phyloP scores from a whole-genome alignment of 2,797 vertebrate genomes.

The Lepidocolaptes lacrymiger region DNA sequence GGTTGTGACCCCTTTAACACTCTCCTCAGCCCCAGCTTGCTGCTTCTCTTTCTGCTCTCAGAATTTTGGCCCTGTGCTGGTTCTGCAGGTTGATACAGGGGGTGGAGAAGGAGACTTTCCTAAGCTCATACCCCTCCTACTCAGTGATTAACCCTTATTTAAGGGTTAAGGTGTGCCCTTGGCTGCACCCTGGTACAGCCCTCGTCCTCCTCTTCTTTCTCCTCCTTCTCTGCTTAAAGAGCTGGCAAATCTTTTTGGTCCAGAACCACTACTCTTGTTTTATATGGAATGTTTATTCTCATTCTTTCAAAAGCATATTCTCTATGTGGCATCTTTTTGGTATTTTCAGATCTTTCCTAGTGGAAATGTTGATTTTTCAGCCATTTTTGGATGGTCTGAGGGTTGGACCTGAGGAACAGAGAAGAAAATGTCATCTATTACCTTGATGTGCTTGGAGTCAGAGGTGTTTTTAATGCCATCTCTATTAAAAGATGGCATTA shows the following conservation, averaged over 20 bases:
- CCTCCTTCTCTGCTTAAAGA: not conserved
- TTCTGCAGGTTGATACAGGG: constrained; percentile 25
- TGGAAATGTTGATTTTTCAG: fast-evolving
- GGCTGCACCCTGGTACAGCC: not conserved
- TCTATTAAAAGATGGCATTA: fast-evolving
- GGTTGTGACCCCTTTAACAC: not conserved
- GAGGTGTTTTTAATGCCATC: not conserved
- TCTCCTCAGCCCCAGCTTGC: not conserved
- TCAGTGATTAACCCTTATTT: not conserved
- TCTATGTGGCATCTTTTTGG: fast-evolving
- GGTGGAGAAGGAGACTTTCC: not conserved
- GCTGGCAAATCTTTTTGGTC: not conserved
- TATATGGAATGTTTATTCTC: not conserved
- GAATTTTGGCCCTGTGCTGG: not conserved
- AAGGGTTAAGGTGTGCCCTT: not conserved
- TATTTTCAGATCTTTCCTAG: not conserved
- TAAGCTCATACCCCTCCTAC: not conserved
- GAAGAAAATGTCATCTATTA: not conserved
- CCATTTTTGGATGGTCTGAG: not conserved
- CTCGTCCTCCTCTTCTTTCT: not conserved
- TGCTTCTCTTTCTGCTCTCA: not conserved
- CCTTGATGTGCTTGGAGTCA: not conserved
- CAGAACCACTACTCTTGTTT: not conserved
- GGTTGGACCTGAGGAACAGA: not conserved
- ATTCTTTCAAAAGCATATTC: not conserved